Conservation (phyloP, 2,797 vertebrate species). For the Hydrophis major region DNA sequence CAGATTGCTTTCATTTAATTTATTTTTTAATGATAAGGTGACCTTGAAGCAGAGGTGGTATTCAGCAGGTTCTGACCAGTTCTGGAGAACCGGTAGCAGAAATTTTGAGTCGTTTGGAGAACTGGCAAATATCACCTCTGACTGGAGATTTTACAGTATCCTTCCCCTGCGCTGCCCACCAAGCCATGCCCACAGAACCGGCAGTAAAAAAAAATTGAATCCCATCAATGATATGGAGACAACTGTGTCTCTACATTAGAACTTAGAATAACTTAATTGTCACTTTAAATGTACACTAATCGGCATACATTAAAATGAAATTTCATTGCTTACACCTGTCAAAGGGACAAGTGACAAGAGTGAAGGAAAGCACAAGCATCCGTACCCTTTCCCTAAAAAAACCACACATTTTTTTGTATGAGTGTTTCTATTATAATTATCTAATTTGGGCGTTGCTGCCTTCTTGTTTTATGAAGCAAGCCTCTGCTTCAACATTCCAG, state of each 20-base stretch:
- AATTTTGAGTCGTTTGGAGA: no score
- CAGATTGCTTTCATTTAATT: not conserved
- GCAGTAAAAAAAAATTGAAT: no score
- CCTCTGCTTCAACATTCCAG: conserved; percentile 19
- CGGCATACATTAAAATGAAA: no score
- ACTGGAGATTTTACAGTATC: no score
- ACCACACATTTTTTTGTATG: not conserved
- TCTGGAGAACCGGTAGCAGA: no score
- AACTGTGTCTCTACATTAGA: not conserved
- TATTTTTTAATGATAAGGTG: not conserved
- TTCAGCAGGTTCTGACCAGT: no score
- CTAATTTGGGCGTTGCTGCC: conserved; percentile 10
- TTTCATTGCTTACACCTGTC: no score
- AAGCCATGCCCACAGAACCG: no score
- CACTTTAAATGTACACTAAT: no score
- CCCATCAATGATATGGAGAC: not conserved
- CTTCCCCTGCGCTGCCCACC: no score
- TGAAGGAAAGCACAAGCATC: not conserved
- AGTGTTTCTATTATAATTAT: not conserved
- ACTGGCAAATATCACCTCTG: no score
- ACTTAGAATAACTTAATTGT: no score
- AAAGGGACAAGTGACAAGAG: not conserved
- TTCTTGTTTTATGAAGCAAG: not conserved
- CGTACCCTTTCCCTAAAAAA: not conserved
- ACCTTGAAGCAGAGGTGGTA: not conserved